Percentiles rank a stretch among this genome's conserved stretches.
phyloP scores from a whole-genome alignment of 2,797 vertebrate genomes.

The Percopsis omiscomaycus region DNA sequence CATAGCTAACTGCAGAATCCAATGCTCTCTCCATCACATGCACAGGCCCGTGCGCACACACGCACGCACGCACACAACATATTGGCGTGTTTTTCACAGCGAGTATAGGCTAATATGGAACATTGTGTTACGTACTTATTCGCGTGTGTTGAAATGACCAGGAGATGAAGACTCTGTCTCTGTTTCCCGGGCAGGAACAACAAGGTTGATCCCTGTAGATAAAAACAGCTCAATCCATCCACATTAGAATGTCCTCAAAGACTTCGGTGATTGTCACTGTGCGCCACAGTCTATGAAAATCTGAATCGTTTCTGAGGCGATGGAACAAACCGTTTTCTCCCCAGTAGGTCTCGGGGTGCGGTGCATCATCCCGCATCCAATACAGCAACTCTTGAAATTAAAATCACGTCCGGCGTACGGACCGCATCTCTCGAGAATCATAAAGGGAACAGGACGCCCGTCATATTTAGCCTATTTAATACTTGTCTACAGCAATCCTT shows the following conservation, averaged over 20 bases:
- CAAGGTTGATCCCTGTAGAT: slow-evolving; percentile 64
- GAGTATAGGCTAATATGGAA: not conserved
- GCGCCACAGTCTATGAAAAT: slow-evolving; percentile 57
- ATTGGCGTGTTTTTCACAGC: not conserved
- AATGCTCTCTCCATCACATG: not conserved
- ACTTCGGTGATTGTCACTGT: slow-evolving; percentile 58
- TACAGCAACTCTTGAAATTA: slow-evolving; percentile 61
- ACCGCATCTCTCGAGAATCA: slow-evolving; percentile 61
- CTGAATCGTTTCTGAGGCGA: slow-evolving; percentile 37
- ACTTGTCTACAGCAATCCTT: slow-evolving; percentile 42
- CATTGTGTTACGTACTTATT: slow-evolving; percentile 72
- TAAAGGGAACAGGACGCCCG: slow-evolving; percentile 47
- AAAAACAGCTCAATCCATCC: slow-evolving; percentile 55
- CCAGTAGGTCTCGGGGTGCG: slow-evolving; percentile 64
- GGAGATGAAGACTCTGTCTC: slow-evolving; percentile 54
- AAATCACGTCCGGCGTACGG: slow-evolving; percentile 67
- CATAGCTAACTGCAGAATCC: slow-evolving; percentile 8
- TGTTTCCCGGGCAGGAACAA: slow-evolving; percentile 55
- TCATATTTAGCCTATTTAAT: slow-evolving; percentile 38
- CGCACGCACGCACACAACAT: slow-evolving; percentile 5
- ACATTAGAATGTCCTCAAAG: slow-evolving; percentile 59
- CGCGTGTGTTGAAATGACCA: slow-evolving; percentile 59
- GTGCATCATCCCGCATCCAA: slow-evolving; percentile 67
- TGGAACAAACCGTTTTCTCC: slow-evolving; percentile 52
- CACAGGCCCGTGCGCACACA: slow-evolving; percentile 6